Evolutionary conservation across 1,140 invertebrate species (phyloP), one percentile per base, ranked within the genome.

Genomic region (Drosophila obscura): DNA sequence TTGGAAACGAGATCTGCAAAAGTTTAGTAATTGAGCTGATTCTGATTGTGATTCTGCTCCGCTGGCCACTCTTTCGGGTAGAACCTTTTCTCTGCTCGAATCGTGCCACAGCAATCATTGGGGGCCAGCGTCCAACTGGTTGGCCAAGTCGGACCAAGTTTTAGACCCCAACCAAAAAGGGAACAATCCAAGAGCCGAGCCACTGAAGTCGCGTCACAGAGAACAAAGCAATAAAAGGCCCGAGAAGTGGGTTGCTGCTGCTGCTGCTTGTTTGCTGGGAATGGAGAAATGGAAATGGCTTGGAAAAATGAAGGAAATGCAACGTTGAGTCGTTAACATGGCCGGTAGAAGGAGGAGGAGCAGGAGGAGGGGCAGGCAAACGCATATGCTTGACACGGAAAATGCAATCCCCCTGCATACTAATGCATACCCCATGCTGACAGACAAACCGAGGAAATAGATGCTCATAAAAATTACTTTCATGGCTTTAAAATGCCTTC

Each of bases 371-470:
- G 57, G 45, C 28, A 43, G 50, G 41, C 5, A 41, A 65, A 69
- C 82, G 82, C 78, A 85, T 85, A 85, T 82, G 82, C 71, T 82
- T 87, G 83, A 87, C 82, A 85, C 78, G 82, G 60, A 87, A 85
- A 85, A 82, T 78, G 71, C 74, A 72, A 77, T 78, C 61, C 49
- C 63, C 46, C 28, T 58, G 78, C 75, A 85, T 85, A 82, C 81
- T 65, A 85, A 85, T 79, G 75, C n/a, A 28, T 6, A 0, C 26
- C 26, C 26, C 56, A 16, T 28, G 66, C 50, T 53, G 49, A 63
- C 61, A 61, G 73, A 67, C 57, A 57, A 49, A 66, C 61, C 49
- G 16, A 51, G 73, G 61, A 83, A 80, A 80, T 59, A 59, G 79
- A 77, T 45, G 64, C 66, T 65, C 76, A 83, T 78, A 78, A 80